A percentile compares a stretch with the other conserved stretches of the same genome.
phyloP scores from a whole-genome alignment of 2,113 vertebrate genomes.

The Corythaixoides concolor region DNA sequence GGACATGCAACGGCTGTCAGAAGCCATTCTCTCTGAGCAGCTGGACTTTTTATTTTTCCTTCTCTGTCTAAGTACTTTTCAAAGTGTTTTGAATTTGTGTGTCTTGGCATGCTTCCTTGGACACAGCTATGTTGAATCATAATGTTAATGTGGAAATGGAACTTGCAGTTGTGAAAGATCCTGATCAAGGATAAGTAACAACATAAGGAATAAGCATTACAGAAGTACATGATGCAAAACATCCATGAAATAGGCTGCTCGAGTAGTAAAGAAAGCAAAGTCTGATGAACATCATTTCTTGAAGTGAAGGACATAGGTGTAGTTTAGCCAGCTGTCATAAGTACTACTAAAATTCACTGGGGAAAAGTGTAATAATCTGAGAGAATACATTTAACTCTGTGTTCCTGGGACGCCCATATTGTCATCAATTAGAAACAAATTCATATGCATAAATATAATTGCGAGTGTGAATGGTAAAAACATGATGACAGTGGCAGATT shows the following conservation, averaged over 20 bases:
- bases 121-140: neutral
- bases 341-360: neutral
- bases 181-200: neutral
- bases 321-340: neutral
- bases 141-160: neutral
- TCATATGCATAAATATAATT: neutral
- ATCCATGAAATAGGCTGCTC: neutral
- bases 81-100: neutral
- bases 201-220: neutral
- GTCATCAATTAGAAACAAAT: neutral
- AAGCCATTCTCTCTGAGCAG: neutral
- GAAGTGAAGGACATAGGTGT: neutral
- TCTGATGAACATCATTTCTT: neutral
- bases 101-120: neutral
- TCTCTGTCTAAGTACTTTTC: neutral
- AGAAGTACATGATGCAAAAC: neutral
- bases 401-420: neutral
- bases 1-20: neutral
- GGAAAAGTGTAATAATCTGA: neutral
- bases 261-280: neutral
- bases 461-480: neutral
- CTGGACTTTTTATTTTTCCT: constrained; percentile 8
- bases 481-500: neutral
- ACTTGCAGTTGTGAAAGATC: neutral
- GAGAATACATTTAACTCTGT: neutral